Evolutionary conservation across 1,140 invertebrate species (phyloP), one percentile per base, ranked within the genome.

Genomic region (Calephelis virginiensis): DNA sequence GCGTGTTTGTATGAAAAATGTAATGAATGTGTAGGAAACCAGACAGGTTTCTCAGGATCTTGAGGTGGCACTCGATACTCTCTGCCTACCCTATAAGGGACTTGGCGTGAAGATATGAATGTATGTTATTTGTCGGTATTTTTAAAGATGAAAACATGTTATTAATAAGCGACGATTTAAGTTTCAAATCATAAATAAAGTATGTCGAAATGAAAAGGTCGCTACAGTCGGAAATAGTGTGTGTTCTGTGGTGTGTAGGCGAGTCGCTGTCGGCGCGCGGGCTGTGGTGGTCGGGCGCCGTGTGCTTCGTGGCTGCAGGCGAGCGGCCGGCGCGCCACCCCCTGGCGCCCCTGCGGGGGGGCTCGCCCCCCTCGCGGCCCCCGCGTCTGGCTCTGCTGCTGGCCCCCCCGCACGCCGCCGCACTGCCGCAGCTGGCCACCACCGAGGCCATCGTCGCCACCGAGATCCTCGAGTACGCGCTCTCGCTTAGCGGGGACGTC

Each of bases 381-480:
- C 53, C 81, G 9, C 82, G 85, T 47, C 91, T 98, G 49, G 95
- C 97, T 37, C 92, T 98, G 12, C 93, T 99, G 66, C 96, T 97
- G 59, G 94, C 96, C 2, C 94, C 95, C 78, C 93, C 93, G 61
- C 86, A 92, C 66, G 90, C 93, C 38, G 92, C 93, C 71, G 93
- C 72, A 13, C 78, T 87, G 61, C 12, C 61, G 1, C 71, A 70
- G 72, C 96, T 98, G 89, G 94, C 95, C 10, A 95, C 93, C 45
- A 95, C 95, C 78, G 94, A 96, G 83, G 96, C 97, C 6, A 96
- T 99, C 61, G 97, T 98, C 91, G 95, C 97, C 82, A 99, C 97
- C 0, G 97, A 99, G 90, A 96, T 98, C 63, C 99, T 98, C 85
- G 98, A 99, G 88, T 99, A 97, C 88, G 97, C 97, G 0, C 94